Conservation (phyloP, 2,888 invertebrate genomes). For the Villa cingulata region DNA sequence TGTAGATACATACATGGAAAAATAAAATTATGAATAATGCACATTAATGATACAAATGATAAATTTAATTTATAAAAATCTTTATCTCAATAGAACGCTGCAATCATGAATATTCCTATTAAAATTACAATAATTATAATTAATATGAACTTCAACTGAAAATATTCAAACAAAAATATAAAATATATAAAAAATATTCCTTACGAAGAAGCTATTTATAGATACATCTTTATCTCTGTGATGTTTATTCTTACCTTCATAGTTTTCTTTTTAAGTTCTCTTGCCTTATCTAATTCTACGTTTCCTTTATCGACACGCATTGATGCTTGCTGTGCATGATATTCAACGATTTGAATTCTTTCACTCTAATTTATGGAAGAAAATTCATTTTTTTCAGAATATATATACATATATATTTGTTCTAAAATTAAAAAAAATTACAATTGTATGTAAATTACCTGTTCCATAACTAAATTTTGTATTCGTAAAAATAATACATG, state of each 20-base stretch:
- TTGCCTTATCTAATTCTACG: slow-evolving; percentile 23
- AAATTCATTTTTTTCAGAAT: no score
- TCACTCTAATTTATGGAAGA: slow-evolving; percentile 29
- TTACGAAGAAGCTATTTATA: no score
- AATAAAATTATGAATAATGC: no score
- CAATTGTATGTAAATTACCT: slow-evolving; percentile 21
- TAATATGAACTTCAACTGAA: not conserved
- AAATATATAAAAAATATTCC: not conserved
- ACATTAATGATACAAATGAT: no score
- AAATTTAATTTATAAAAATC: no score
- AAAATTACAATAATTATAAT: not conserved
- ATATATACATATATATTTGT: no score
- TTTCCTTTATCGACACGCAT: slow-evolving; percentile 30
- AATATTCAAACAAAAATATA: not conserved
- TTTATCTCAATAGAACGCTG: not conserved
- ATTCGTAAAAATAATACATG: slow-evolving; percentile 34
- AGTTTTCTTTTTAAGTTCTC: slow-evolving; percentile 18
- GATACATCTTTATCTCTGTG: no score
- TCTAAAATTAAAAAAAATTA: no score
- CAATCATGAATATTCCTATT: not conserved
- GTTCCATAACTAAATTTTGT: slow-evolving; percentile 34
- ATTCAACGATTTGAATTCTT: slow-evolving; percentile 33
- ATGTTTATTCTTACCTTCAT: slow-evolving; percentile 16
- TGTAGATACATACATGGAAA: no score
- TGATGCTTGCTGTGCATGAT: slow-evolving; percentile 33